Percentiles rank a stretch among this genome's conserved stretches.
These are phyloP conservation scores for Dissostichus mawsoni DNA, from an alignment of 2,113 vertebrate species.

Conservation along the genomic window DNA sequence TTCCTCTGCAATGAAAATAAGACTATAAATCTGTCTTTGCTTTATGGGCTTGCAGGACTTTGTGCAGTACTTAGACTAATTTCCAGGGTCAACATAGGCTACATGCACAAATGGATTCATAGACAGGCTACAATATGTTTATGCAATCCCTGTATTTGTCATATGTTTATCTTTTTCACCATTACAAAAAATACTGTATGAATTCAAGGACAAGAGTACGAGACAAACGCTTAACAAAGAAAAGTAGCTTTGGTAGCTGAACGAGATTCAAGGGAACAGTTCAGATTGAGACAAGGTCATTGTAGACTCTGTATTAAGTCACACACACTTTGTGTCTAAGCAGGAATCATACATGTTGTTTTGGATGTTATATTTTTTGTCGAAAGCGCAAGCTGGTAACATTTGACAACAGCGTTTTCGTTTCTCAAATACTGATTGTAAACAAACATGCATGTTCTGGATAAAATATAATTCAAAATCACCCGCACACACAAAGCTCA, in stretches of 20 bases:
- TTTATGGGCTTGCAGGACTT: not conserved
- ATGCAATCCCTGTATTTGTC: not conserved
- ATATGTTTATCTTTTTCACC: not conserved
- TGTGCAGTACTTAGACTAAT: not conserved
- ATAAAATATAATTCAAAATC: not conserved
- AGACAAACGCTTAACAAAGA: not conserved
- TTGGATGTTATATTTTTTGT: not conserved
- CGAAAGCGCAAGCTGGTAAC: slow-evolving; percentile 1
- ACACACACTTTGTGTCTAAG: slow-evolving; percentile 15
- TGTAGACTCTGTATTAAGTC: not conserved
- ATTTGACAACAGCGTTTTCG: not conserved
- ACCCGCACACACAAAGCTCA: slow-evolving; percentile 21
- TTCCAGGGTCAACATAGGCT: not conserved
- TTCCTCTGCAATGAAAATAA: not conserved
- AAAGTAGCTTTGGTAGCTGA: not conserved
- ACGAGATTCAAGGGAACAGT: not conserved
- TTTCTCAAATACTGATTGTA: not conserved
- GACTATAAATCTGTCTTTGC: not conserved
- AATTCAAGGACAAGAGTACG: slow-evolving; percentile 5
- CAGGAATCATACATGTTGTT: slow-evolving; percentile 6
- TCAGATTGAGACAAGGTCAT: not conserved
- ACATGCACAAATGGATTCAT: not conserved
- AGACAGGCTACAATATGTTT: not conserved
- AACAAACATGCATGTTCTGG: slow-evolving; percentile 10
- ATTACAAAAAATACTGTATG: not conserved